phyloP scores from a whole-genome alignment of 2,113 vertebrate genomes.

The Nesoenas mayeri region DNA sequence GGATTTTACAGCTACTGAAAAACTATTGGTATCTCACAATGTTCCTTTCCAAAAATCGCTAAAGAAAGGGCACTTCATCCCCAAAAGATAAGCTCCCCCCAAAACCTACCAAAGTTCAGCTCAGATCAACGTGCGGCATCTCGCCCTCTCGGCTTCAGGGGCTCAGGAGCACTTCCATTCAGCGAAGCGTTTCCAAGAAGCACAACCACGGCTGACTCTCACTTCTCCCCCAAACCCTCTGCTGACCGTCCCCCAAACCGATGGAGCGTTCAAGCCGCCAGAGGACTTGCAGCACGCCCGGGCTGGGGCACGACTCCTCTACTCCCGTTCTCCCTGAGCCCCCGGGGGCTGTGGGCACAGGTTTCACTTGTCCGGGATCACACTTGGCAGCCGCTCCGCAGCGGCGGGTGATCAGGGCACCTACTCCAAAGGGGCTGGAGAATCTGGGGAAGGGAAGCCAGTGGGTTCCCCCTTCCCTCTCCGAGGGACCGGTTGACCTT shows the following conservation, averaged over 20 bases:
- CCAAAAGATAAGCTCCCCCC: not conserved
- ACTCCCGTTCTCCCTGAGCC: not conserved
- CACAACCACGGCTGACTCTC: not conserved
- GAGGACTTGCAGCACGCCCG: not conserved
- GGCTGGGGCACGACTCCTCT: not conserved
- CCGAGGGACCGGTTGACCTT: constrained; percentile 15
- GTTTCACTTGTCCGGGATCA: not conserved
- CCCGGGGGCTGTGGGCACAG: not conserved
- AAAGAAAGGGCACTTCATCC: fast-evolving
- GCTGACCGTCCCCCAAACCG: not conserved
- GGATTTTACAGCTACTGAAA: not conserved
- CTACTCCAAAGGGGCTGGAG: not conserved
- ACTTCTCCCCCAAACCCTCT: not conserved
- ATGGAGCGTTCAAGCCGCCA: not conserved
- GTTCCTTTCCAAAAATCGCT: not conserved
- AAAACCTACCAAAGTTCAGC: not conserved
- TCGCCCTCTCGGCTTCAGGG: fast-evolving
- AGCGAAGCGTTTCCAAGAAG: fast-evolving
- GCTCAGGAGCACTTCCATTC: fast-evolving
- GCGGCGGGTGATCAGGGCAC: not conserved
- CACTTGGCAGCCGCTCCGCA: not conserved
- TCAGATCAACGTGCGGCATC: fast-evolving
- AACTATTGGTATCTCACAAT: fast-evolving
- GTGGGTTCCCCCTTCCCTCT: not conserved
- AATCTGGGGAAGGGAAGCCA: not conserved